A percentile compares a stretch with the other conserved stretches of the same genome.
Conservation (phyloP, 1,140 invertebrate genomes). For the Aphelinus atriplicis region DNA sequence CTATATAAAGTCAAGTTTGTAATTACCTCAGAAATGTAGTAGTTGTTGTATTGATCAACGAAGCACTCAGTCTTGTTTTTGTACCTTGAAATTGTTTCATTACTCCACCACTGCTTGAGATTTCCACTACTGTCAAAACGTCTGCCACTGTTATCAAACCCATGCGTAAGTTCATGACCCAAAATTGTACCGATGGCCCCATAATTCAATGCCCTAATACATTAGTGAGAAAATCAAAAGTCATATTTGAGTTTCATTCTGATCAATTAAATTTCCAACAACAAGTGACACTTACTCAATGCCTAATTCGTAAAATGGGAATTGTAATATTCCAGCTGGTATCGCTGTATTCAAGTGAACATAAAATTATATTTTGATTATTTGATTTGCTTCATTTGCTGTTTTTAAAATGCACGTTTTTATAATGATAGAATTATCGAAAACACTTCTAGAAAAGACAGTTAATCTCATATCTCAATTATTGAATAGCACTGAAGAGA, state of each 20-base stretch:
- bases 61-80: constrained; percentile 85
- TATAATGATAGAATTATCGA: too few relatives aligned
- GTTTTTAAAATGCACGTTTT: too few relatives aligned
- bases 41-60: constrained; percentile 86
- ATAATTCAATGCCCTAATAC: constrained; percentile 79
- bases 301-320: constrained; percentile 71
- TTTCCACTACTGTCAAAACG: constrained; percentile 80
- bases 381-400: too few relatives aligned
- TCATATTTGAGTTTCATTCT: too few relatives aligned
- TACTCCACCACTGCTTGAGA: constrained; percentile 87
- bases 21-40: constrained; percentile 66
- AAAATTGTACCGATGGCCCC: constrained; percentile 83
- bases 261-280: background rate
- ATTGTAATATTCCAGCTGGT: constrained; percentile 78
- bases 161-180: constrained; percentile 88
- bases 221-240: constrained; percentile 7
- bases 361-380: too few relatives aligned
- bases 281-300: constrained; percentile 56
- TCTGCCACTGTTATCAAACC: constrained; percentile 83
- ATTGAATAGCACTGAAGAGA: too few relatives aligned
- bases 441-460: too few relatives aligned
- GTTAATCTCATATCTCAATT: too few relatives aligned
- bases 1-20: too few relatives aligned
- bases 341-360: constrained; percentile 69
- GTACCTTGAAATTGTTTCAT: constrained; percentile 74